A percentile compares a stretch with the other conserved stretches of the same genome.
These are phyloP conservation scores for Armadillidium nasatum DNA, from an alignment of 1,140 invertebrate genomes.

Conservation along the genomic window DNA sequence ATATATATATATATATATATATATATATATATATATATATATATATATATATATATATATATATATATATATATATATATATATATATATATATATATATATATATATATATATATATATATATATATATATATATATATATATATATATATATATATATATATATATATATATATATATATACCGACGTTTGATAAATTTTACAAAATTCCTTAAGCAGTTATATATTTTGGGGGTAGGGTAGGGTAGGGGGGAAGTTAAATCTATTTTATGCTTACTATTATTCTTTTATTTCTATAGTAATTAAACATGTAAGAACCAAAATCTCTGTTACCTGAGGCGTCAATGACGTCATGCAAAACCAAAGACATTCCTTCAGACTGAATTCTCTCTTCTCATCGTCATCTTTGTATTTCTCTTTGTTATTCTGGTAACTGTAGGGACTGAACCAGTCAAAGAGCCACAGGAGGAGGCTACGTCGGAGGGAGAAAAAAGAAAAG, in stretches of 20 bases:
- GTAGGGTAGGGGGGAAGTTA: too few relatives aligned
- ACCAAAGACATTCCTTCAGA: constrained; percentile 95
- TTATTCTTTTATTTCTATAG: background rate
- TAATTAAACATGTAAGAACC: too few relatives aligned
- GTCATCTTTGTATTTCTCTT: constrained; percentile 85
- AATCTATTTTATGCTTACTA: too few relatives aligned
- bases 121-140: background rate
- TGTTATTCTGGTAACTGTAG: constrained; percentile 92
- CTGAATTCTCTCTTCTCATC: constrained; percentile 93
- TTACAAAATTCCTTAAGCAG: too few relatives aligned
- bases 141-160: constrained; percentile 6
- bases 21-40: background rate
- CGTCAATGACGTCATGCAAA: constrained; percentile 96
- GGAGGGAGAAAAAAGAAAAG: background rate
- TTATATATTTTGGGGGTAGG: too few relatives aligned
- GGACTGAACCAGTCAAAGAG: constrained; percentile 93
- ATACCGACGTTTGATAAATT: too few relatives aligned
- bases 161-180: constrained; percentile 4
- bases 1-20: too few relatives aligned
- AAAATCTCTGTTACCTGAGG: constrained; percentile 62
- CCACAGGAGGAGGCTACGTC: constrained; percentile 80
- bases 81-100: too few relatives aligned
- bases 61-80: too few relatives aligned
- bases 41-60: too few relatives aligned
- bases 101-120: too few relatives aligned